These are phyloP conservation scores for Nemotelus nigrinus DNA, from an alignment of 2,888 invertebrate species.

Conservation along the genomic window DNA sequence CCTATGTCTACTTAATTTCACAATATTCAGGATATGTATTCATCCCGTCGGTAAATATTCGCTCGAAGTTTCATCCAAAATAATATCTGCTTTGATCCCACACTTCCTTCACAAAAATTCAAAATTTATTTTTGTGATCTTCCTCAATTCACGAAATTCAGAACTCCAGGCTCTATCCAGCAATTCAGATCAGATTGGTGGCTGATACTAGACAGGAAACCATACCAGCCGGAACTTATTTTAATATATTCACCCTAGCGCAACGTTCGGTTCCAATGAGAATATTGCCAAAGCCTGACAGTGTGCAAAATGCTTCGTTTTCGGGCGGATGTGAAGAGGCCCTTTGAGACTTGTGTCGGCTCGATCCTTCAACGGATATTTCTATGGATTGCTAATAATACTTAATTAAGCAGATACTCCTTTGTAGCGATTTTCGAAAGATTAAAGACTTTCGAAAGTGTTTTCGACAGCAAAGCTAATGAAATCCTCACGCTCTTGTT, in stretches of 20 bases:
- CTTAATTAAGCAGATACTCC: constrained; percentile 42
- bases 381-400: constrained; percentile 36
- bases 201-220: constrained; percentile 32
- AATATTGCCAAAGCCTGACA: neutral
- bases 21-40: too few species aligned
- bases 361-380: neutral
- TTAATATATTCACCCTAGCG: constrained; percentile 41
- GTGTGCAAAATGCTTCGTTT: neutral
- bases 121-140: neutral
- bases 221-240: constrained; percentile 42
- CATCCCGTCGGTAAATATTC: too few species aligned
- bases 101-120: too few species aligned
- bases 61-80: neutral
- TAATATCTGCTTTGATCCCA: neutral
- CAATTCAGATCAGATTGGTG: constrained; percentile 18
- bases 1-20: too few species aligned
- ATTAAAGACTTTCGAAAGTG: constrained; percentile 39
- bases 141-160: neutral
- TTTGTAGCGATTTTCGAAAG: constrained; percentile 42
- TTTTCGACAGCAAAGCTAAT: constrained; percentile 38
- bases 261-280: constrained; percentile 2
- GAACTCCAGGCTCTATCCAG: neutral
- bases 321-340: constrained; percentile 32
- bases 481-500: constrained; percentile 19
- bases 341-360: neutral